Percentiles rank a stretch among this genome's conserved stretches.
Evolutionary conservation across 2,113 vertebrate genomes (phyloP).

Genomic region (Phycodurus eques): DNA sequence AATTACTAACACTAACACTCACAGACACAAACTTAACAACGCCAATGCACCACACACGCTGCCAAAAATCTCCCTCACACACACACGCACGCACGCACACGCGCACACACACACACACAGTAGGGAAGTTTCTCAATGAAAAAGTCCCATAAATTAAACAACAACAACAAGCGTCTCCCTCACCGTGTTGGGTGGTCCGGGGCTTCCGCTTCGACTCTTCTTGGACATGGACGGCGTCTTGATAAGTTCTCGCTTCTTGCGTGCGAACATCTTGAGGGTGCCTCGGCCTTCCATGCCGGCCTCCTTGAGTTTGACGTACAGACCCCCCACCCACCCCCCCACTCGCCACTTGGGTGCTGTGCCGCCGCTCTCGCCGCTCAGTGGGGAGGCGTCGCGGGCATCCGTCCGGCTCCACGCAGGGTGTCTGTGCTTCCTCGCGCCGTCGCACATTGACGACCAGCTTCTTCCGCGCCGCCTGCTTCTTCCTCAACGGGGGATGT

Average conservation of each 20-base stretch:
- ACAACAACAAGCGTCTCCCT: neutral
- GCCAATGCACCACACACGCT: no score
- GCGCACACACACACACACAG: no score
- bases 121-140: no score
- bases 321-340: conserved; percentile 65
- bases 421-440: conserved; percentile 50
- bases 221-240: conserved; percentile 95
- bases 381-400: conserved; percentile 46
- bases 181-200: conserved; percentile 66
- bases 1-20: no score
- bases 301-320: conserved; percentile 52
- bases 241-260: conserved; percentile 90
- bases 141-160: neutral
- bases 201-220: conserved; percentile 89
- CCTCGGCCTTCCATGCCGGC: conserved; percentile 63
- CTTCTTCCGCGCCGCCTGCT: conserved; percentile 68
- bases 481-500: conserved; percentile 12
- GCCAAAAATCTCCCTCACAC: no score
- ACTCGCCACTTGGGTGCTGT: conserved; percentile 60
- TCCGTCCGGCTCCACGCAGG: conserved; percentile 39
- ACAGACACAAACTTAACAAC: no score
- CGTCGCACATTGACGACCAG: conserved; percentile 56
- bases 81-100: no score
- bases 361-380: conserved; percentile 23
- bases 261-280: conserved; percentile 83